phyloP scores from a whole-genome alignment of 1,140 invertebrate genomes.

The Orchestia grillus region DNA sequence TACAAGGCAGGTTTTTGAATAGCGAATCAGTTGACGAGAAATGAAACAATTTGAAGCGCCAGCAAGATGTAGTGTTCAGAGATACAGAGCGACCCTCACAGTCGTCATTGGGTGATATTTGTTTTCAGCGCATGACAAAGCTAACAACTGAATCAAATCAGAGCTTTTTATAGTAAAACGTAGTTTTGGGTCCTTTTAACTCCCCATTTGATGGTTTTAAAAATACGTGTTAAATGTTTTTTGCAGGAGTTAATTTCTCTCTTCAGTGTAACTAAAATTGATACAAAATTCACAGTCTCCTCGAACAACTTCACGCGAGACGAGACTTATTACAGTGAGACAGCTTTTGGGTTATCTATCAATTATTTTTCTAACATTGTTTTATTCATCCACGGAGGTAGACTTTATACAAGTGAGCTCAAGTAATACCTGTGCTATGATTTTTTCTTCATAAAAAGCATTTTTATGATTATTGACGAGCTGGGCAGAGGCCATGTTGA shows the following conservation, averaged over 20 bases:
- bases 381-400: neutral
- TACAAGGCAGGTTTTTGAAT: too few species aligned
- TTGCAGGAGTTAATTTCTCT: neutral
- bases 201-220: neutral
- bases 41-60: too few species aligned
- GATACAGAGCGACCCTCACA: neutral
- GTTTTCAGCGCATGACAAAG: neutral
- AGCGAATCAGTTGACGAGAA: too few species aligned
- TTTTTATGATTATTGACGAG: slow-evolving; percentile 72
- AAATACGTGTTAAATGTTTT: neutral
- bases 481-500: slow-evolving; percentile 74
- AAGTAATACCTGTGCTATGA: slow-evolving; percentile 72
- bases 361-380: neutral
- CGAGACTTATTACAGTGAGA: neutral
- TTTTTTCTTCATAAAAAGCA: slow-evolving; percentile 71
- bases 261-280: neutral
- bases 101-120: neutral
- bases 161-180: neutral
- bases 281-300: neutral
- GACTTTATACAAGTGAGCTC: neutral
- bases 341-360: neutral
- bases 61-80: too few species aligned
- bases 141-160: neutral
- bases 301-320: neutral
- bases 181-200: neutral